A percentile compares a stretch with the other conserved stretches of the same genome.
phyloP scores from a whole-genome alignment of 30 jellyfish, hydroid and myxozoan species.

The Mastigias papua region DNA sequence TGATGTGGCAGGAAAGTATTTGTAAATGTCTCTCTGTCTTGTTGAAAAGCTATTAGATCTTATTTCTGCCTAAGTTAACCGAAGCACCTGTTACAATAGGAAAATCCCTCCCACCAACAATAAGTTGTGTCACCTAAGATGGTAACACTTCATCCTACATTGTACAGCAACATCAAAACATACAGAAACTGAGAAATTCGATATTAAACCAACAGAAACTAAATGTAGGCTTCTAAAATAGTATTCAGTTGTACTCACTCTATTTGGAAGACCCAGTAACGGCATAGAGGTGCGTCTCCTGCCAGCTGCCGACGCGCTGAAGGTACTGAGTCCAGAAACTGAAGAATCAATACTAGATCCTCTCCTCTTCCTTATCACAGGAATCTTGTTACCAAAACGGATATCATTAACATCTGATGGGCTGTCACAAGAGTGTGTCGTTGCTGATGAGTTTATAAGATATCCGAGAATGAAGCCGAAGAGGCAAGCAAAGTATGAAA shows the following conservation, averaged over 20 bases:
- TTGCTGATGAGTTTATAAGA: conserved; percentile 37
- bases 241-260: conserved; percentile 67
- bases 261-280: conserved; percentile 81
- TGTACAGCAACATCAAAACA: neutral
- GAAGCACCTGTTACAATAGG: neutral
- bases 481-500: conserved; percentile 30
- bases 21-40: neutral
- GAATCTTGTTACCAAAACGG: conserved; percentile 64
- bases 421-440: neutral
- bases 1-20: neutral
- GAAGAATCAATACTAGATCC: conserved; percentile 86
- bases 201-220: neutral
- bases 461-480: conserved; percentile 55
- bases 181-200: no score
- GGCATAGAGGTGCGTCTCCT: conserved; percentile 92
- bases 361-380: conserved; percentile 81
- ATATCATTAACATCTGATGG: conserved; percentile 36
- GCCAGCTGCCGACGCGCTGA: conserved; percentile 58
- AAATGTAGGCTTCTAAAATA: neutral
- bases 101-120: neutral
- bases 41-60: neutral
- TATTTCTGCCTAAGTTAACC: neutral
- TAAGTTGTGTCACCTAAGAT: neutral
- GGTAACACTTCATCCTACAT: neutral
- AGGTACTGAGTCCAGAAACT: conserved; percentile 50